Evolutionary conservation across 2,888 invertebrate genomes (phyloP).

Genomic region (Atrina japonica): DNA sequence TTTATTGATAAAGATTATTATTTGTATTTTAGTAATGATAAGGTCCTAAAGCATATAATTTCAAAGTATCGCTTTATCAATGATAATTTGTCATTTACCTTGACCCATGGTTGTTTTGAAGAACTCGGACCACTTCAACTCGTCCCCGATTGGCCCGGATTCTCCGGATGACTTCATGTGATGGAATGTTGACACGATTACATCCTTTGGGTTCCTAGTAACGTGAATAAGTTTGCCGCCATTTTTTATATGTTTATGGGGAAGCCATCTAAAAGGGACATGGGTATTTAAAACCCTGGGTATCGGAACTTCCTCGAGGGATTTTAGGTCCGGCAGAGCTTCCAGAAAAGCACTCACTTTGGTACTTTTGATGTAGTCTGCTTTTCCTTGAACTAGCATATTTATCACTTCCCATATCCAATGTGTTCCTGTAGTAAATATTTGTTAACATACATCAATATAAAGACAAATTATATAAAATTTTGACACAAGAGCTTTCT

Average conservation of each 20-base stretch:
- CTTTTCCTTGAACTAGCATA: constrained; percentile 21
- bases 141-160: not conserved
- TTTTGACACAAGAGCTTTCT: too few relatives aligned
- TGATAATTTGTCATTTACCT: too few relatives aligned
- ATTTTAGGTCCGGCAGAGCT: constrained; percentile 13
- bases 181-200: constrained; percentile 12
- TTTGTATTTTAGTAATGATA: too few relatives aligned
- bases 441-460: too few relatives aligned
- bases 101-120: too few relatives aligned
- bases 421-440: constrained; percentile 17
- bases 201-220: constrained; percentile 34
- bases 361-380: constrained; percentile 8
- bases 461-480: too few relatives aligned
- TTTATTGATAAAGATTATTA: too few relatives aligned
- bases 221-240: constrained; percentile 26
- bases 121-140: too few relatives aligned
- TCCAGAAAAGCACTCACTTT: constrained; percentile 22
- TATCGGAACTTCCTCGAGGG: constrained; percentile 4
- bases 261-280: constrained; percentile 28
- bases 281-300: constrained; percentile 32
- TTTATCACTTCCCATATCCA: constrained; percentile 24
- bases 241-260: constrained; percentile 16
- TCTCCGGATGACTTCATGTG: not conserved
- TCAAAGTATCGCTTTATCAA: too few relatives aligned
- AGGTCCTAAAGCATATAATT: too few relatives aligned